A percentile compares a stretch with the other conserved stretches of the same genome.
Conservation (phyloP, 2,113 vertebrate genomes). For the Hemiscyllium ocellatum region DNA sequence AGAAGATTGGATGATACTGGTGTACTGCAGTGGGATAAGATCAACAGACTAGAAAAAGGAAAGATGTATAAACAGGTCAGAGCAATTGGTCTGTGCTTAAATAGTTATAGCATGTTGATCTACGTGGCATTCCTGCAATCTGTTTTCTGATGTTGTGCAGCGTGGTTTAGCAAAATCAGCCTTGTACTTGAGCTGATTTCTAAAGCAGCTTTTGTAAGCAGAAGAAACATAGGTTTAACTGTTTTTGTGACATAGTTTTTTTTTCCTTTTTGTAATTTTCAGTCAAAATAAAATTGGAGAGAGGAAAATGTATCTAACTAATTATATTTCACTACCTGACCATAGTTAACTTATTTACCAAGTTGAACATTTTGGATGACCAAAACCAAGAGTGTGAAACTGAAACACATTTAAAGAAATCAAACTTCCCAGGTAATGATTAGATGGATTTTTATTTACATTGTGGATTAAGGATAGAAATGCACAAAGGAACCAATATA, state of each 20-base stretch:
- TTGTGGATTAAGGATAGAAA: no score
- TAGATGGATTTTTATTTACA: no score
- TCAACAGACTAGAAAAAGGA: conserved; percentile 65
- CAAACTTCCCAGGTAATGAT: no score
- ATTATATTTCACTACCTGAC: not conserved
- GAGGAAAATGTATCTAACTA: not conserved
- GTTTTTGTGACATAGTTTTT: not conserved
- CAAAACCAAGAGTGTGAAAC: not conserved
- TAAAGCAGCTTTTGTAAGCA: not conserved
- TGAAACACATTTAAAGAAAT: not conserved
- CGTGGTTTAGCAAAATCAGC: not conserved
- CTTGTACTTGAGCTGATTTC: not conserved
- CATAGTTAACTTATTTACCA: not conserved
- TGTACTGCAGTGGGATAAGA: conserved; percentile 67
- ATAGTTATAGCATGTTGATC: not conserved
- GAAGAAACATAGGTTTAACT: not conserved
- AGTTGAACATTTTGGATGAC: not conserved
- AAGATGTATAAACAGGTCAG: conserved; percentile 72
- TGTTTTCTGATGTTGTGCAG: not conserved
- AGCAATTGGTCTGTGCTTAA: not conserved
- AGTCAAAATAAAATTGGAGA: not conserved
- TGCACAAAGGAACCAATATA: not conserved
- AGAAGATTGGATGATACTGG: conserved; percentile 66
- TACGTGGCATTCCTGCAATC: no score
- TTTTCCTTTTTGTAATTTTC: not conserved